Conservation (phyloP, 2,797 vertebrate genomes). For the Tinamus major region DNA sequence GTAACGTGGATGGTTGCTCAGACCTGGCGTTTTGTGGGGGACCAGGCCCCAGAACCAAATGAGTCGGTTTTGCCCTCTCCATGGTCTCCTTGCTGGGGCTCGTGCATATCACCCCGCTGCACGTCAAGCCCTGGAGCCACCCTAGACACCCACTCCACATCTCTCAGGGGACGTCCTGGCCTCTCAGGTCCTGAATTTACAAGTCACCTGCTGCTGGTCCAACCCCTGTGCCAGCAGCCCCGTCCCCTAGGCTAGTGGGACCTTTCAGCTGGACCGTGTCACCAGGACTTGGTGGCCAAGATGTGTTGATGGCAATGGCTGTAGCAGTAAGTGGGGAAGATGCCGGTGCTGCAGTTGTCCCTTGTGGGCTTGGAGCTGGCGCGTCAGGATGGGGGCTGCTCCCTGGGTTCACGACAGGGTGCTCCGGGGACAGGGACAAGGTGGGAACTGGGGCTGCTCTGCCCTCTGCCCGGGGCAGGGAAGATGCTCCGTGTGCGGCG, state of each 20-base stretch:
- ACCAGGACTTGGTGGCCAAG: accelerated
- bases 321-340: not conserved
- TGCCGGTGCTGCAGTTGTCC: not conserved
- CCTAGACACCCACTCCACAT: not conserved
- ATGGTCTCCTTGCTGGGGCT: not conserved
- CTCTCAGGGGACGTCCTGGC: not conserved
- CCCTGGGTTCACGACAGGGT: not conserved
- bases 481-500: not conserved
- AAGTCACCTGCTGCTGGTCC: not conserved
- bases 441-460: too few species aligned
- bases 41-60: not conserved
- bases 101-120: not conserved
- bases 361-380: not conserved
- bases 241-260: not conserved
- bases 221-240: too few species aligned
- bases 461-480: not conserved
- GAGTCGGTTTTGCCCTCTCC: not conserved
- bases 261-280: not conserved
- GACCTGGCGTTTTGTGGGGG: not conserved
- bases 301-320: not conserved
- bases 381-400: not conserved
- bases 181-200: not conserved
- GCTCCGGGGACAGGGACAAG: accelerated
- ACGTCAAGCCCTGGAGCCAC: not conserved
- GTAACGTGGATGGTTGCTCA: not conserved